Conservation (phyloP, 2,888 invertebrate species). For the Hemistola chrysoprasaria region DNA sequence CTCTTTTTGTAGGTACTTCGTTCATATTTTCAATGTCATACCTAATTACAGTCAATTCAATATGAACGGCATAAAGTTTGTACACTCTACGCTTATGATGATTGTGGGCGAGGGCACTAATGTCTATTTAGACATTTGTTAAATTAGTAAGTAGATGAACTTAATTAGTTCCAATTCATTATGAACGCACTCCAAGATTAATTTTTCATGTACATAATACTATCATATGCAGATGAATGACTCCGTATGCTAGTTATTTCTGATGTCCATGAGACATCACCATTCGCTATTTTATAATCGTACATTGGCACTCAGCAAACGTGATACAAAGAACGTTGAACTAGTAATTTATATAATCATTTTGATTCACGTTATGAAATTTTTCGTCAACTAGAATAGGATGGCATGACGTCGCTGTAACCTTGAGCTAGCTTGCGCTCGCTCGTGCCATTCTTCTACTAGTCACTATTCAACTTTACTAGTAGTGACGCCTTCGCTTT, state of each 20-base stretch:
- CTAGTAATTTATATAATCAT: constrained; percentile 16
- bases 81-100: no score
- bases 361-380: constrained; percentile 39
- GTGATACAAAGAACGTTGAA: constrained; percentile 24
- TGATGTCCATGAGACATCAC: no score
- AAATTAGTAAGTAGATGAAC: no score
- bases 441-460: constrained; percentile 12
- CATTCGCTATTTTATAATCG: constrained; percentile 13
- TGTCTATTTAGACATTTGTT: no score
- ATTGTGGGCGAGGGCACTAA: no score
- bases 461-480: constrained; percentile 44
- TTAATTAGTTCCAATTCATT: no score
- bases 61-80: constrained; percentile 16
- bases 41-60: constrained; percentile 42
- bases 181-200: no score
- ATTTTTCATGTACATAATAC: no score
- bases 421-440: constrained; percentile 48
- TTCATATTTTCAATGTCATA: constrained; percentile 56
- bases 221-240: no score
- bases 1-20: constrained; percentile 39
- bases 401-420: constrained; percentile 44
- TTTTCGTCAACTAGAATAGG: constrained; percentile 46
- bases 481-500: constrained; percentile 64
- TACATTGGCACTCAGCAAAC: no score
- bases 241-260: no score